Conservation (phyloP, 2,113 vertebrate species). For the Cynopterus brachyotis region DNA sequence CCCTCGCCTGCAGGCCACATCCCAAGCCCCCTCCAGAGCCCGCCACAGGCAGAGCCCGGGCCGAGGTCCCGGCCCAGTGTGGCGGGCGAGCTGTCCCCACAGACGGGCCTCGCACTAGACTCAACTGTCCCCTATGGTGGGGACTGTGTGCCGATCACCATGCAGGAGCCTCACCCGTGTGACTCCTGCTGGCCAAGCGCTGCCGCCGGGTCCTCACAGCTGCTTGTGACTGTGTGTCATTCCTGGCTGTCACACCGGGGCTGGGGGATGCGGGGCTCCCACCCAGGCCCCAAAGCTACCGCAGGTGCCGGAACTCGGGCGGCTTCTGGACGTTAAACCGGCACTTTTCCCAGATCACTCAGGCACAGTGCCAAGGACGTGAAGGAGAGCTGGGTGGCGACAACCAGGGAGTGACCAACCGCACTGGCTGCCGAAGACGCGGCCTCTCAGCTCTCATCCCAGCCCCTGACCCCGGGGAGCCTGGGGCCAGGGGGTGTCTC, state of each 20-base stretch:
- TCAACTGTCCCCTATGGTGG: neutral
- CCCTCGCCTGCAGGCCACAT: neutral
- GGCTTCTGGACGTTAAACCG: neutral
- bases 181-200: too few species aligned
- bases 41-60: neutral
- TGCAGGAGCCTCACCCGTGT: neutral
- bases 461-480: neutral
- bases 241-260: neutral
- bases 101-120: neutral
- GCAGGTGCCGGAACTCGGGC: neutral
- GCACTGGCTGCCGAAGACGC: neutral
- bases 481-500: neutral
- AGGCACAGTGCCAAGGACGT: too few species aligned
- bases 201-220: neutral
- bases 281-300: neutral
- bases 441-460: neutral
- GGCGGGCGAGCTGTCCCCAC: neutral
- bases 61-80: fast-evolving
- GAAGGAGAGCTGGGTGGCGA: neutral
- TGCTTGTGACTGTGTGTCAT: fast-evolving
- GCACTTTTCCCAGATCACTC: neutral
- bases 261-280: neutral
- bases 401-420: neutral
- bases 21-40: too few species aligned
- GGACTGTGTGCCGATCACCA: neutral